These are phyloP conservation scores for Tinamus guttatus DNA, from an alignment of 2,113 vertebrate genomes.

Conservation along the genomic window DNA sequence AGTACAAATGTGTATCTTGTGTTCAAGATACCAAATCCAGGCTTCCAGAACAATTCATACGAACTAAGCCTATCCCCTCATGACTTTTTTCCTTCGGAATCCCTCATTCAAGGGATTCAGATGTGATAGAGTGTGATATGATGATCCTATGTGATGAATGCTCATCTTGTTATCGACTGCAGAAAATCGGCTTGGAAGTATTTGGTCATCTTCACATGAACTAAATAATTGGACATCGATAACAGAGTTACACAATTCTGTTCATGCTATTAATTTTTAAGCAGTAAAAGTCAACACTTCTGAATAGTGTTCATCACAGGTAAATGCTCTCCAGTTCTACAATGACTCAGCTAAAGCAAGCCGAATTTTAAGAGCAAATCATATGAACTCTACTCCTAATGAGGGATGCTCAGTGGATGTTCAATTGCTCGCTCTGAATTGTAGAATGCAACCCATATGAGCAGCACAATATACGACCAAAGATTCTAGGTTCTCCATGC, in stretches of 20 bases:
- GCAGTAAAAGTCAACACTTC: neutral
- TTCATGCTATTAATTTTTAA: neutral
- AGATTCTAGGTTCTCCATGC: neutral
- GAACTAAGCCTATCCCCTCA: neutral
- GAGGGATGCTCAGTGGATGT: neutral
- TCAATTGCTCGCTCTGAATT: neutral
- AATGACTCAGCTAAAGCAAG: neutral
- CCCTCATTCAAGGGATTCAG: neutral
- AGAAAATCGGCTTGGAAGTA: neutral
- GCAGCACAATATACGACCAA: fast-evolving
- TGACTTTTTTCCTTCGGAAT: neutral
- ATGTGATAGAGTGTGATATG: neutral
- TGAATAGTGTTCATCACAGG: neutral
- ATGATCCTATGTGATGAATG: neutral
- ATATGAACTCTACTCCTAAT: neutral
- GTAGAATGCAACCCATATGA: fast-evolving
- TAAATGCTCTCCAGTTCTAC: neutral
- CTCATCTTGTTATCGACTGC: neutral
- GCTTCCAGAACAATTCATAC: neutral
- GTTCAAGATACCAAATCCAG: neutral
- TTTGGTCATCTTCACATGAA: neutral
- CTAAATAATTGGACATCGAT: neutral
- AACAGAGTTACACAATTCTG: fast-evolving
- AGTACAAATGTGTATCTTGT: neutral
- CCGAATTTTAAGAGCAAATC: neutral